Base-by-base conservation (phyloP, 1,140 invertebrate genomes). In the Hesperophylax magnus region DNA sequence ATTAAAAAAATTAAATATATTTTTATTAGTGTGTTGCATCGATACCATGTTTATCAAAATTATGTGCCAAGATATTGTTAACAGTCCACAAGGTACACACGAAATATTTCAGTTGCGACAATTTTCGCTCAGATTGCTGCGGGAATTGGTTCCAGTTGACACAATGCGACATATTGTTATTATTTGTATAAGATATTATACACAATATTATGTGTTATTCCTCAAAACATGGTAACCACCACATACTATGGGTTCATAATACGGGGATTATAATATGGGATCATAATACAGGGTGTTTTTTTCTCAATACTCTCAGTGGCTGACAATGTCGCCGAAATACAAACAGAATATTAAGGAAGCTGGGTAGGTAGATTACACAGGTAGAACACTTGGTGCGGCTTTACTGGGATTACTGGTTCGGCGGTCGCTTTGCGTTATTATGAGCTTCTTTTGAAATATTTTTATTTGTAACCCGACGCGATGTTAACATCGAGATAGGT, bases 101-200 rank as follows among this genome's bases (percentile, higher is more conserved):
- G 15, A 27, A 17, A 47, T 74, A 72, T 60, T 47, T 79, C 8
- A 71, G 77, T 83, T 83, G 82, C 82, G 82, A 83, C 82, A 83
- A 81, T 83, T 81, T 78, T 77, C 82, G 82, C 76, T 78, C 56
- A 77, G 69, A 72, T 81, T 80, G 79, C 53, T 34, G 9, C 20
- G 24, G 56, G 76, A 78, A 81, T 81, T 74, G 56, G 76, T 76
- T 63, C 63, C 74, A 67, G 71, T 67, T 80, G 82, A 71, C 79
- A 83, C 81, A 83, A 83, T 52, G 69, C 65, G 82, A 80, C 79
- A 83, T 79, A 74, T 77, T 82, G 67, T 58, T 78, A 82, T 82
- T 79, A 78, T 79, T 82, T 78, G 77, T 78, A 79, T 79, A 77
- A 75, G 78, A 80, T 80, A 80, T 81, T 81, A 81, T 81, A 77